Evolutionary conservation across 1,140 invertebrate genomes (phyloP).

Genomic region (Lepidurus apus): DNA sequence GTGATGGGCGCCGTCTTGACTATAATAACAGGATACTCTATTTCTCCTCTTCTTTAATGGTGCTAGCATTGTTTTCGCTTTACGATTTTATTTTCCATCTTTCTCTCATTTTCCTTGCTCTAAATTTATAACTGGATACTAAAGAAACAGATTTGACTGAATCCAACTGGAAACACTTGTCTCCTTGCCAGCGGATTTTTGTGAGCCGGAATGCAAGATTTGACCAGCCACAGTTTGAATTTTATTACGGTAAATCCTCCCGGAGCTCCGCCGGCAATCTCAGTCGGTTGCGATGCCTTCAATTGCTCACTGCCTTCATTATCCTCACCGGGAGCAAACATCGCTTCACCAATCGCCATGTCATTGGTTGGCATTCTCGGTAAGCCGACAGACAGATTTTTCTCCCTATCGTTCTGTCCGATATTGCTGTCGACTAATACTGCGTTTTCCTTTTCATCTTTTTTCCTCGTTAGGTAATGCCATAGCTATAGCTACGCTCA

Average conservation of each 20-base stretch:
- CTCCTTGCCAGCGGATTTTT: no score
- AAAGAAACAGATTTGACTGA: no score
- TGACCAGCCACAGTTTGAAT: neutral
- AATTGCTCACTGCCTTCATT: slow-evolving; percentile 29
- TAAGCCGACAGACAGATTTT: slow-evolving; percentile 22
- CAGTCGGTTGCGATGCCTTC: slow-evolving; percentile 27
- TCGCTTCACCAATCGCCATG: slow-evolving; percentile 36
- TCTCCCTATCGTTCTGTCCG: neutral
- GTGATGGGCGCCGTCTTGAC: no score
- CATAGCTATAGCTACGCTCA: slow-evolving; percentile 34
- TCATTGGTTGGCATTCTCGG: slow-evolving; percentile 41
- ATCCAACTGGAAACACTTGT: no score
- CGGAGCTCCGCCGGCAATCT: neutral
- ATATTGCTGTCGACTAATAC: neutral
- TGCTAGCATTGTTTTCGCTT: no score
- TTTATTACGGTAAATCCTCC: neutral
- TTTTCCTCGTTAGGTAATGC: slow-evolving; percentile 40
- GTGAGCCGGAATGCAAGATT: neutral
- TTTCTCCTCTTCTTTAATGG: no score
- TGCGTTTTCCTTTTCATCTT: slow-evolving; percentile 29
- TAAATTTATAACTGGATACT: no score
- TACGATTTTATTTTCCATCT: no score
- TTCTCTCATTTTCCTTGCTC: no score
- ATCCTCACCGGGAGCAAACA: slow-evolving; percentile 34
- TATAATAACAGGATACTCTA: no score